Evolutionary conservation across 1,140 invertebrate species (phyloP).

Genomic region (Atta colombica): DNA sequence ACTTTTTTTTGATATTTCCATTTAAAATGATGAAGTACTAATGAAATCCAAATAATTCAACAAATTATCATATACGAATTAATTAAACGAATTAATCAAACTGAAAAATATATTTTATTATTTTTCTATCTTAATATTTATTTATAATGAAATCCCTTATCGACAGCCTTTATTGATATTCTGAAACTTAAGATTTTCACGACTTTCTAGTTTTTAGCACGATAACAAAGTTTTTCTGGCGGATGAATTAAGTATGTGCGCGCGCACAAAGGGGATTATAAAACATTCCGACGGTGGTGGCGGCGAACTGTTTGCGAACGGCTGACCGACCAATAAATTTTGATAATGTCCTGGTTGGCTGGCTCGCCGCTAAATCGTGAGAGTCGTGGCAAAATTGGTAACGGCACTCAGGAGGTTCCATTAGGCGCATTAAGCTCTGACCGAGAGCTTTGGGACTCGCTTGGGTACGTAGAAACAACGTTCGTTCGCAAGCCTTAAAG

Average conservation of each 20-base stretch:
- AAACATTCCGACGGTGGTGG: slow-evolving; percentile 40
- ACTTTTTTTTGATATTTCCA: neutral
- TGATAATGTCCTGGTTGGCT: slow-evolving; percentile 66
- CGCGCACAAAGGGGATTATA: slow-evolving; percentile 39
- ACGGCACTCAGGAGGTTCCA: slow-evolving; percentile 77
- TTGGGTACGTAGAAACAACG: slow-evolving; percentile 52
- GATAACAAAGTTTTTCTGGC: slow-evolving; percentile 38
- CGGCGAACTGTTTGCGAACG: slow-evolving; percentile 49
- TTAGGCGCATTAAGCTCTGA: slow-evolving; percentile 79
- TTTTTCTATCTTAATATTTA: neutral
- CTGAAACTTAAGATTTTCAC: neutral
- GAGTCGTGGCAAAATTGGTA: slow-evolving; percentile 75
- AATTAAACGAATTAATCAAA: neutral
- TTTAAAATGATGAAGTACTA: neutral
- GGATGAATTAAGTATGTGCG: slow-evolving; percentile 33
- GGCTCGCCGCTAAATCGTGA: slow-evolving; percentile 63
- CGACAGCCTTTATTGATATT: neutral
- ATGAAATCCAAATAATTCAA: neutral
- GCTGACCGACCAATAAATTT: slow-evolving; percentile 73
- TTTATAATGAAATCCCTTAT: neutral
- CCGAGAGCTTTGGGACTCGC: slow-evolving; percentile 68
- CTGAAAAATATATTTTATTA: neutral
- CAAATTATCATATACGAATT: neutral
- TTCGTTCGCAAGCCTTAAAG: slow-evolving; percentile 54
- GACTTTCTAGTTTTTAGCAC: slow-evolving; percentile 14